Percentiles rank a stretch among this genome's conserved stretches.
Conservation (phyloP, 1,140 invertebrate genomes). For the Drosophila punjabiensis region DNA sequence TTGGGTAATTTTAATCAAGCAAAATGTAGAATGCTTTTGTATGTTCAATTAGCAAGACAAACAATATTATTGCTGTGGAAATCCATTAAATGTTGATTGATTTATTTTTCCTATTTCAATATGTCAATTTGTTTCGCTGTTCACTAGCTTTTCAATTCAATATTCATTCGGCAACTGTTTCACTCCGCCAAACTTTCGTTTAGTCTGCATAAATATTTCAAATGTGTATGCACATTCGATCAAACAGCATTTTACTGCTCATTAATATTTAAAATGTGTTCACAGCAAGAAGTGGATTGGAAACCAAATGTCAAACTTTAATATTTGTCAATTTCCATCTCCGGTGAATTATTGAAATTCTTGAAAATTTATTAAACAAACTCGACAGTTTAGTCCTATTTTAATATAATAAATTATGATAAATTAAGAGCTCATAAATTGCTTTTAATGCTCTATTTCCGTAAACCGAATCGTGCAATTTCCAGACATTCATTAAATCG, state of each 20-base stretch:
- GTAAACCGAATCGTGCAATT: neutral
- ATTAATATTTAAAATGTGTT: slow-evolving; percentile 26
- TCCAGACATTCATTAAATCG: neutral
- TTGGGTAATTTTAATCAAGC: neutral
- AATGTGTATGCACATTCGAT: slow-evolving; percentile 7
- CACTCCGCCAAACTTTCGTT: slow-evolving; percentile 2
- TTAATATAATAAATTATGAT: neutral
- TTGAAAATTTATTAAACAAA: neutral
- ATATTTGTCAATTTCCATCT: neutral
- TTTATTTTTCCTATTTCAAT: neutral
- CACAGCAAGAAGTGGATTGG: neutral
- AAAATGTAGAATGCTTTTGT: neutral
- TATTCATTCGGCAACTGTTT: neutral
- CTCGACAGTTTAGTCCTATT: neutral
- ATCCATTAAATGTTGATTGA: neutral
- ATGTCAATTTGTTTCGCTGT: neutral
- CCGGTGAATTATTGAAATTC: slow-evolving; percentile 9
- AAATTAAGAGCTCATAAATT: neutral
- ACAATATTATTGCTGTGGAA: neutral
- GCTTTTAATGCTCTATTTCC: neutral
- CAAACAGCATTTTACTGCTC: slow-evolving; percentile 13
- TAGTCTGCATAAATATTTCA: slow-evolving; percentile 11
- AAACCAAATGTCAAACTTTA: neutral
- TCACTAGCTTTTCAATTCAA: neutral
- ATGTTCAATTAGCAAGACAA: neutral